Evolutionary conservation across 2,888 invertebrate genomes (phyloP).

Genomic region (Seira sanloemensis): DNA sequence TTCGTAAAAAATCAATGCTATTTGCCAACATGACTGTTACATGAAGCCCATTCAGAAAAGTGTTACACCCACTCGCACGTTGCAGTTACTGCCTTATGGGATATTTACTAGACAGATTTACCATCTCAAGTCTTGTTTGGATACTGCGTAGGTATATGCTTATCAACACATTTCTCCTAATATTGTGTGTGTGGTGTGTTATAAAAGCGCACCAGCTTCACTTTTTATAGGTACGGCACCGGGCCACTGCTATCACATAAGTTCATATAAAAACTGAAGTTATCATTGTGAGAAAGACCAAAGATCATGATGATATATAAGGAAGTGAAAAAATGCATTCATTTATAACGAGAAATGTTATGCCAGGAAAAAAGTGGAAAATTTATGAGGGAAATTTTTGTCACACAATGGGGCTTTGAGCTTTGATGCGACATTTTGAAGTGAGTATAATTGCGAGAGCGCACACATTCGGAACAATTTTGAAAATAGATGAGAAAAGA

Average conservation of each 20-base stretch:
- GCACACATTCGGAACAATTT: constrained; percentile 51
- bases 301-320: constrained; percentile 39
- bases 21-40: not conserved
- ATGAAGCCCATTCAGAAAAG: no score
- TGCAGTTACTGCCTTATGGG: not conserved
- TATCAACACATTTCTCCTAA: no score
- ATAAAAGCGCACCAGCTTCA: no score
- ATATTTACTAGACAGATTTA: not conserved
- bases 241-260: constrained; percentile 27
- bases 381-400: constrained; percentile 60
- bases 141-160: no score
- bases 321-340: not conserved
- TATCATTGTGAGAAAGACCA: constrained; percentile 34
- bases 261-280: constrained; percentile 51
- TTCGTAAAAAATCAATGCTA: not conserved
- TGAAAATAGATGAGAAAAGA: constrained; percentile 44
- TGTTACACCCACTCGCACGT: no score
- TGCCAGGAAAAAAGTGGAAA: constrained; percentile 44
- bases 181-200: no score
- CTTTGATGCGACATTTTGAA: constrained; percentile 63
- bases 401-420: constrained; percentile 62
- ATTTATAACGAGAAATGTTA: not conserved
- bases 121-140: not conserved
- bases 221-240: not conserved
- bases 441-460: constrained; percentile 54